Base-by-base conservation (phyloP, 2,113 vertebrate species). In the Rhabdomys dilectus region DNA sequence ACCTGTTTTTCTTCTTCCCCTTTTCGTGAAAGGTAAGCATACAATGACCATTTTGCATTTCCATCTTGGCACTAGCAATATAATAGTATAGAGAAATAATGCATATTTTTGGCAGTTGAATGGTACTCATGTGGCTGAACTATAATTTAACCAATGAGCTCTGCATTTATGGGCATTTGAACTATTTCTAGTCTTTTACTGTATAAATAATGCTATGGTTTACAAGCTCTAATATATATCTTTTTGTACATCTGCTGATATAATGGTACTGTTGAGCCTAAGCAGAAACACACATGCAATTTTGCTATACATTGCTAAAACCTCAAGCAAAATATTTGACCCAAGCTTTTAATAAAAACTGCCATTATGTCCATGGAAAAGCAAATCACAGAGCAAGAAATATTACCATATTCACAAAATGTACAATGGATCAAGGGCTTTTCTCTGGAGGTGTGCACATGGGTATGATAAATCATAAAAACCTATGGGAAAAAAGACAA, bases 291-390 rank as follows among this genome's bases (percentile, higher is more conserved):
- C 42, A 66, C 51, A 36, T 29, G 16, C 9, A 76, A 45, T 89
- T 93, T 89, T 89, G 4, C 17, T 76, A 91, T 34, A 58, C 72
- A 58, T 42, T 91, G 24, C 31, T 77, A 84, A 64, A 39, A 91
- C 88, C 56, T 86, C 10, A 53, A 39, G 51, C 51, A 60, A 90
- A 84, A 90, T 53, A 80, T 88, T 66, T 85, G 34, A 75, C 42
- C 58, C 84, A 70, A 78, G n/a, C 36, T n/a, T 75, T 42, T 73
- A 85, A 93, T 60, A 78, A 66, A 82, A 95, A 56, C 56, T 29
- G 10, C 17, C 2, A 66, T 73, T 84, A 66, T 34, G 29, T 58
- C n/a, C 88, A 60, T 42, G 21, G 82, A n/a, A 88, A 91, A 29
- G 39, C 87, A 95, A 48, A 88, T 62, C 16, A 36, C 34, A 62